Conservation (phyloP, 2,113 vertebrate species). For the Orycteropus afer region DNA sequence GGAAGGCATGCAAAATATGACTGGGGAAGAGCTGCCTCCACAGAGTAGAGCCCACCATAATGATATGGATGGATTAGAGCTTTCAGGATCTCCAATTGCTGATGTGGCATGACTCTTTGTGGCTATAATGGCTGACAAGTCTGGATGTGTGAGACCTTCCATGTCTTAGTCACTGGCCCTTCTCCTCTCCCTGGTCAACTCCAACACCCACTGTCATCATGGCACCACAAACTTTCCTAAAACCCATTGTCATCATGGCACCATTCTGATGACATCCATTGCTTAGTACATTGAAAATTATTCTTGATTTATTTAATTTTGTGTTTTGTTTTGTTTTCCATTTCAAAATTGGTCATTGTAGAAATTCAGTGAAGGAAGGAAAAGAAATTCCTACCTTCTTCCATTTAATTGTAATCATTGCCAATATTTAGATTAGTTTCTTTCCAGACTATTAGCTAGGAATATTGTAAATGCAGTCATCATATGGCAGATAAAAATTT, state of each 20-base stretch:
- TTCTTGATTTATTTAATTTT: not conserved
- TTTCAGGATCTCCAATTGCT: too few species aligned
- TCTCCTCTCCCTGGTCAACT: not conserved
- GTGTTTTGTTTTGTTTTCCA: not conserved
- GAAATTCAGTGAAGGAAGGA: not conserved
- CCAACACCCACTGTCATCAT: too few species aligned
- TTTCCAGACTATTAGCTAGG: not conserved
- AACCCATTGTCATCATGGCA: not conserved
- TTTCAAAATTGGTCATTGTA: not conserved
- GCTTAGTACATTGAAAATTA: not conserved
- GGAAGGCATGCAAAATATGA: too few species aligned
- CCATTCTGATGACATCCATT: not conserved
- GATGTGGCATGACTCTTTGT: too few species aligned
- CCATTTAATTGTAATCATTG: not conserved
- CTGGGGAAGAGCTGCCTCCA: too few species aligned
- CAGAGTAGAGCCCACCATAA: too few species aligned
- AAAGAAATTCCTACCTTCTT: not conserved
- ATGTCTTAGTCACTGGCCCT: too few species aligned
- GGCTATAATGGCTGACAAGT: not conserved
- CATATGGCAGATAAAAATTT: not conserved
- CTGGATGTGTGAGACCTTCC: not conserved
- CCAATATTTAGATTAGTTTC: not conserved
- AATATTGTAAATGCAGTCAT: conserved; percentile 1
- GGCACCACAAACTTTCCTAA: not conserved
- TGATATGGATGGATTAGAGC: too few species aligned